Conservation (phyloP, 1,140 invertebrate genomes). For the Heliconius himera region DNA sequence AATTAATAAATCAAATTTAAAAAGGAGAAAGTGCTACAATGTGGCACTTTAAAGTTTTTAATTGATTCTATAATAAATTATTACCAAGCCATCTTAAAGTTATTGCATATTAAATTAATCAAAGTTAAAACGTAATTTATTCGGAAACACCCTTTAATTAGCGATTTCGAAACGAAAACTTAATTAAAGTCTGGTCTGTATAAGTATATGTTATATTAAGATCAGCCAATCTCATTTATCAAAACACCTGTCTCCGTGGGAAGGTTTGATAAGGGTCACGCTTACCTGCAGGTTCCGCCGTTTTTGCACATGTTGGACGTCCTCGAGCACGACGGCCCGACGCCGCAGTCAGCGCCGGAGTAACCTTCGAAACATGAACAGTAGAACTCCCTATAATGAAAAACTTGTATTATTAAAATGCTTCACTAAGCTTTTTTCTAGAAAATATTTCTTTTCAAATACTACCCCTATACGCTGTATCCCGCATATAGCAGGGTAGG, state of each 20-base stretch:
- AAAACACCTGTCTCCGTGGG: conserved; percentile 24
- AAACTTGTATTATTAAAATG: not conserved
- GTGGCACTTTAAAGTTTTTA: not conserved
- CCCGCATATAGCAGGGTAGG: no score
- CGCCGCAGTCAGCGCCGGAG: conserved; percentile 86
- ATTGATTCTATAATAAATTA: not conserved
- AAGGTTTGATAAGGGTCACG: conserved; percentile 37
- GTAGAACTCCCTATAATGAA: conserved; percentile 82
- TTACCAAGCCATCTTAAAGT: not conserved
- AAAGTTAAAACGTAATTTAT: not conserved
- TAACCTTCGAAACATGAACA: conserved; percentile 90
- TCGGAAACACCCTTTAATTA: not conserved
- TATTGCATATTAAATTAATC: conserved; percentile 4
- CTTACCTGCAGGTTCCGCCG: conserved; percentile 89
- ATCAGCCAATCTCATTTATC: conserved; percentile 18
- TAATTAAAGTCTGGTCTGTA: not conserved
- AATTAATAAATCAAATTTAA: no score
- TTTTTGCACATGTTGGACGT: conserved; percentile 87
- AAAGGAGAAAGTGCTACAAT: not conserved
- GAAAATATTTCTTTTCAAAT: no score
- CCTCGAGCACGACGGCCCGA: conserved; percentile 87
- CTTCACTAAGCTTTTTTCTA: no score
- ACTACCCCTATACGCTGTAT: no score
- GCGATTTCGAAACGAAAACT: not conserved
- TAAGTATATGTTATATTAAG: not conserved